Evolutionary conservation across 1,140 invertebrate species (phyloP), one percentile per base, ranked within the genome.

Genomic region (Pseudoatta argentina): DNA sequence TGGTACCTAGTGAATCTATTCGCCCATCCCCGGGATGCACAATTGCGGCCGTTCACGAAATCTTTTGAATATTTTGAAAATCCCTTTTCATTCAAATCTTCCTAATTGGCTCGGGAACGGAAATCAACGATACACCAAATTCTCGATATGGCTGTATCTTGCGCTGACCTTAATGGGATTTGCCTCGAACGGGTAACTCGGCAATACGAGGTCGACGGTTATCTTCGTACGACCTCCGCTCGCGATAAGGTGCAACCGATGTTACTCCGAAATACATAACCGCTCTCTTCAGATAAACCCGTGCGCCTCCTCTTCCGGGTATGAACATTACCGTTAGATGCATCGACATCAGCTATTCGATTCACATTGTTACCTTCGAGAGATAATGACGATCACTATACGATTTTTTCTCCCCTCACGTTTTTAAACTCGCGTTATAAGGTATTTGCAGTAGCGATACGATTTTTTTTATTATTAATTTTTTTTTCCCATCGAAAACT

Each of bases 241-340:
- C 71, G 21, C 83, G 88, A 89, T 89, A 89, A 89, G 83, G 63
- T 18, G n/a, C 30, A 24, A 39, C 48, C 39, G 34, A 88, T 88
- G 87, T 66, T 67, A 64, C 83, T 61, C 51, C 71, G 76, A 89
- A 86, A 88, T 86, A 82, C 64, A 78, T 82, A 86, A 86, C 88
- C 39, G 59, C 63, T 86, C 69, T 67, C 69, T 67, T 86, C 71
- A 86, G 88, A 89, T 89, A 89, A 89, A 76, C 87, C 10, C 24
- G 44, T 18, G 66, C 83, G 63, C 59, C 57, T 81, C 57, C 55
- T 66, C 57, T 44, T 81, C 76, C 63, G 79, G 72, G n/a, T 51
- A 61, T 51, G 59, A n/a, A 39, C 85, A 82, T 89, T 86, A 88
- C 75, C 88, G 87, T 53, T 77, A 44, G 34, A 34, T 64, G 24